A percentile compares a stretch with the other conserved stretches of the same genome.
These are phyloP conservation scores for Poecile atricapillus DNA, from an alignment of 2,113 vertebrate genomes.

Conservation along the genomic window DNA sequence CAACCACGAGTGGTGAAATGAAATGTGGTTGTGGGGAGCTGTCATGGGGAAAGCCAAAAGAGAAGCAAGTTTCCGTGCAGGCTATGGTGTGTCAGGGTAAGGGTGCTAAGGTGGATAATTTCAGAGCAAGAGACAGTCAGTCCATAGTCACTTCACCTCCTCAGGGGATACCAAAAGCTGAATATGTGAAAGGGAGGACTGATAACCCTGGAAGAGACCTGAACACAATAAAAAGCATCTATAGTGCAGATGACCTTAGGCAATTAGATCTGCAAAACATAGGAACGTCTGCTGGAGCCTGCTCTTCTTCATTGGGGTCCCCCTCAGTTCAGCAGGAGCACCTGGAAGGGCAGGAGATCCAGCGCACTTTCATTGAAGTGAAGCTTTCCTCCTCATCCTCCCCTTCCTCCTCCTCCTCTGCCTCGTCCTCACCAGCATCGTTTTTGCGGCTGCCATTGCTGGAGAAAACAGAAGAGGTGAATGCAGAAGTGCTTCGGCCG, in stretches of 20 bases:
- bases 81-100: background rate
- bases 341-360: conserved; percentile 65
- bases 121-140: background rate
- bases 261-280: background rate
- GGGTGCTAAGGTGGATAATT: background rate
- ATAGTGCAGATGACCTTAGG: background rate
- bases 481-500: background rate
- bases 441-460: conserved; percentile 37
- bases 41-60: background rate
- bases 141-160: conserved; percentile 17
- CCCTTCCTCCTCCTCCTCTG: conserved; percentile 53
- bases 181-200: background rate
- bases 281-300: background rate
- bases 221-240: background rate
- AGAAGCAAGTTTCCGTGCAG: background rate
- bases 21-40: background rate
- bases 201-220: background rate
- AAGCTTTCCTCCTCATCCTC: conserved; percentile 71
- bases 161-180: background rate
- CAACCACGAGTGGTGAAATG: background rate
- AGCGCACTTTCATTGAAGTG: conserved; percentile 79
- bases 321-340: conserved; percentile 36
- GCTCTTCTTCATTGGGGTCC: background rate
- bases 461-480: conserved; percentile 4
- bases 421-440: conserved; percentile 37